Conservation (phyloP, 2,113 vertebrate species). For the Pseudopodoces humilis region DNA sequence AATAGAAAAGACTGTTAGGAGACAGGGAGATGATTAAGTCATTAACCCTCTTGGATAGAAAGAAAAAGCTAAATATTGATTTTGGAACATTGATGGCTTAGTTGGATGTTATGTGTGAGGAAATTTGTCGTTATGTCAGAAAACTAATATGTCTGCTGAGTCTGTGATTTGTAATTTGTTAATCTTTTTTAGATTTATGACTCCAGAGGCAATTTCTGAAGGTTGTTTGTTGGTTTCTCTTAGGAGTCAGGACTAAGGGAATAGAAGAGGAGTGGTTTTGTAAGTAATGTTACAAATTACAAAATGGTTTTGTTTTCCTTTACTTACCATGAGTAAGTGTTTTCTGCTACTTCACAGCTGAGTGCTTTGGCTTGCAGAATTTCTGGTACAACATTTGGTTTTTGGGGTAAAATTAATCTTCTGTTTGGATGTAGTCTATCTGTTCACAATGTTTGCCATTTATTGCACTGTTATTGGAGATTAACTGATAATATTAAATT, state of each 20-base stretch:
- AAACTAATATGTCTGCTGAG: not conserved
- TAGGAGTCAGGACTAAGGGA: not conserved
- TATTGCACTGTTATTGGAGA: not conserved
- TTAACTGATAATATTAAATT: not conserved
- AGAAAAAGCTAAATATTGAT: constrained; percentile 2
- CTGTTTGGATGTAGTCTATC: not conserved
- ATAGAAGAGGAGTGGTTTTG: not conserved
- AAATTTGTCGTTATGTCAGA: not conserved
- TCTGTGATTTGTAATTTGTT: not conserved
- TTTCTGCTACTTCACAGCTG: not conserved
- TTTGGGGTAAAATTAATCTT: not conserved
- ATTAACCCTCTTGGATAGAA: not conserved
- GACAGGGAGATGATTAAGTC: not conserved
- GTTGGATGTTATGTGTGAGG: not conserved
- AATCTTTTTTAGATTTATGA: constrained; percentile 1
- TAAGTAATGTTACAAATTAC: not conserved
- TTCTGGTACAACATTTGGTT: not conserved
- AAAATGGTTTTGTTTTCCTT: accelerated
- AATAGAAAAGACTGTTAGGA: not conserved
- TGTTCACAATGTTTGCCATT: accelerated
- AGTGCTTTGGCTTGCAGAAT: not conserved
- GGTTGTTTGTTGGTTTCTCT: not conserved
- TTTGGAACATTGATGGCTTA: not conserved
- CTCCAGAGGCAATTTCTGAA: not conserved
- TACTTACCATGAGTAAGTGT: not conserved